Conservation (phyloP, 2,888 invertebrate genomes). For the Lasioglossum lativentre region DNA sequence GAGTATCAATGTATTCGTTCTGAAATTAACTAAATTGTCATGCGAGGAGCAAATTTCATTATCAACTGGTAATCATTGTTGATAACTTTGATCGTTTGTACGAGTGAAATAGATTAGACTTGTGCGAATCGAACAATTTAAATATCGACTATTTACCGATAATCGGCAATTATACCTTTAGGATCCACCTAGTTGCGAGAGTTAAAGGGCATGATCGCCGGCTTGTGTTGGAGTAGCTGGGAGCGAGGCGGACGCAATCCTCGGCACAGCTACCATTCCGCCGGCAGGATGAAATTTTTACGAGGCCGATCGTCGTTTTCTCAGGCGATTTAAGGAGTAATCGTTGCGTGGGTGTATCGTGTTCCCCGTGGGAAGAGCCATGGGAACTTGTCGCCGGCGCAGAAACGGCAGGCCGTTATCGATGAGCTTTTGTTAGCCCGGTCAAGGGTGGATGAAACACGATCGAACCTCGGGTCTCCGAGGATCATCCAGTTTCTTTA, state of each 20-base stretch:
- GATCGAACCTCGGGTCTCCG: constrained; percentile 55
- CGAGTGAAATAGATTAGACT: too few relatives aligned
- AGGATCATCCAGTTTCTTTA: constrained; percentile 64
- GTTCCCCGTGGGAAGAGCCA: constrained; percentile 63
- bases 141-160: too few relatives aligned
- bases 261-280: constrained; percentile 6
- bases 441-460: constrained; percentile 64
- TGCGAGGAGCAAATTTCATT: too few relatives aligned
- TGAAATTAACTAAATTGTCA: too few relatives aligned
- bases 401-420: constrained; percentile 59
- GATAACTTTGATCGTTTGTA: too few relatives aligned
- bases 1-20: too few relatives aligned
- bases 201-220: neutral
- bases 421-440: constrained; percentile 69
- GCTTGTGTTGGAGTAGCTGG: neutral
- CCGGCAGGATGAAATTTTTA: constrained; percentile 55
- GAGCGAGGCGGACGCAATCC: neutral
- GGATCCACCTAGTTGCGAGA: neutral
- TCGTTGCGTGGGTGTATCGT: constrained; percentile 65
- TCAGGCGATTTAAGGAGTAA: constrained; percentile 61
- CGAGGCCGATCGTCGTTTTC: constrained; percentile 54
- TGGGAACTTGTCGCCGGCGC: constrained; percentile 65
- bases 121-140: too few relatives aligned
- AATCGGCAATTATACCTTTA: too few relatives aligned
- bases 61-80: too few relatives aligned